phyloP scores from a whole-genome alignment of 2,888 invertebrate genomes.

The Rhyacophila evoluta region DNA sequence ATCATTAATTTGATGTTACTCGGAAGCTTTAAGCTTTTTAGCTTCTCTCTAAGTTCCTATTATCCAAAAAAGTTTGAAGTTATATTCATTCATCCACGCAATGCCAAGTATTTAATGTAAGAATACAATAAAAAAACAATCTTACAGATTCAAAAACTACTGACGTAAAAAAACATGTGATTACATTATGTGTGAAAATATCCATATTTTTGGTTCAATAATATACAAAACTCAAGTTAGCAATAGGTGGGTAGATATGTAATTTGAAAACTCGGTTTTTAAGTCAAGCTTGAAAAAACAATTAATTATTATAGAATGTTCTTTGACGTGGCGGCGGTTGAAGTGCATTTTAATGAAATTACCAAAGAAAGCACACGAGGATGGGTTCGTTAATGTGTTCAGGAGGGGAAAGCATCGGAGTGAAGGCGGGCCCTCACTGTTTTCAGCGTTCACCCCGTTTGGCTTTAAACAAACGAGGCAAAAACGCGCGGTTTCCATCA shows the following conservation, averaged over 20 bases:
- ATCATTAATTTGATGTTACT: too few species aligned
- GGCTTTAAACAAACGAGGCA: constrained; percentile 20
- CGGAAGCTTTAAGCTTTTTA: too few species aligned
- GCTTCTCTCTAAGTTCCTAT: too few species aligned
- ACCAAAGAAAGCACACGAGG: constrained; percentile 35
- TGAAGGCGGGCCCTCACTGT: neutral
- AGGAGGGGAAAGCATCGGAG: neutral
- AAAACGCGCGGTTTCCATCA: constrained; percentile 23
- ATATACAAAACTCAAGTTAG: neutral
- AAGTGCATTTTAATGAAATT: constrained; percentile 46
- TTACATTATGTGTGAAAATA: too few species aligned
- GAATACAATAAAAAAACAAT: too few species aligned
- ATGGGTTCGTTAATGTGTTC: neutral
- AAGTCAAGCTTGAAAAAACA: constrained; percentile 34
- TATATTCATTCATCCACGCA: too few species aligned
- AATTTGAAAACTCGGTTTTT: neutral
- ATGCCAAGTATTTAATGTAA: too few species aligned
- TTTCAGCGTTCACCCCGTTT: constrained; percentile 1
- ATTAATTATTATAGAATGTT: constrained; percentile 43
- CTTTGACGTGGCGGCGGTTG: constrained; percentile 30
- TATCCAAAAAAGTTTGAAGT: too few species aligned
- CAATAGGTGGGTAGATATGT: neutral
- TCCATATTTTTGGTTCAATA: too few species aligned
- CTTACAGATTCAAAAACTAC: too few species aligned
- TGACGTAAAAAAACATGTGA: too few species aligned